A percentile compares a stretch with the other conserved stretches of the same genome.
phyloP scores from a whole-genome alignment of 1,140 invertebrate genomes.

The Diorhabda carinulata region DNA sequence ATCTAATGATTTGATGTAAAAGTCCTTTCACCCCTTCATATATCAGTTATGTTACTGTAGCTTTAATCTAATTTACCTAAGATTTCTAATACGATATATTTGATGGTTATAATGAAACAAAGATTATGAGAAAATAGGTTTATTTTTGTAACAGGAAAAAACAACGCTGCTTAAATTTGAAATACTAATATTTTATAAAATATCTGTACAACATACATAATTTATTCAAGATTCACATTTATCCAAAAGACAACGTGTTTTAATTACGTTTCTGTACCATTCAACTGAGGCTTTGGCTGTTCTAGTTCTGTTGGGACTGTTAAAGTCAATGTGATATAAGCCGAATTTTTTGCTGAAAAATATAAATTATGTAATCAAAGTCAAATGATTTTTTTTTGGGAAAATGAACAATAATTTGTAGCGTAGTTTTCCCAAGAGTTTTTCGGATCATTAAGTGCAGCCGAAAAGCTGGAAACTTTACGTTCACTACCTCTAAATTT shows the following conservation, averaged over 20 bases:
- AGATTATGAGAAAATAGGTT: neutral
- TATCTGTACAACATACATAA: neutral
- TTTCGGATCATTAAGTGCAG: too few relatives aligned
- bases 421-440: too few relatives aligned
- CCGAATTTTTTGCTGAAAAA: conserved; percentile 23
- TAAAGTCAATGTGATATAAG: conserved; percentile 18
- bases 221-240: neutral
- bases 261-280: conserved; percentile 18
- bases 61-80: neutral
- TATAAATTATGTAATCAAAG: too few relatives aligned
- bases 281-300: conserved; percentile 17
- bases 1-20: too few relatives aligned
- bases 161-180: neutral
- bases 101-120: neutral
- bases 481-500: too few relatives aligned
- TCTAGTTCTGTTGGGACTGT: conserved; percentile 21
- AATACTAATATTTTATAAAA: conserved; percentile 2
- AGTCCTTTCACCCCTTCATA: too few relatives aligned
- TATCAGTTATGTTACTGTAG: too few relatives aligned
- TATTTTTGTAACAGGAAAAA: neutral
- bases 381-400: too few relatives aligned
- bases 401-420: too few relatives aligned
- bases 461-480: too few relatives aligned
- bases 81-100: neutral
- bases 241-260: conserved; percentile 24